Percentiles rank a stretch among this genome's conserved stretches.
These are phyloP conservation scores for Camptogramma bilineatum DNA, from an alignment of 2,888 invertebrate genomes.

Conservation along the genomic window DNA sequence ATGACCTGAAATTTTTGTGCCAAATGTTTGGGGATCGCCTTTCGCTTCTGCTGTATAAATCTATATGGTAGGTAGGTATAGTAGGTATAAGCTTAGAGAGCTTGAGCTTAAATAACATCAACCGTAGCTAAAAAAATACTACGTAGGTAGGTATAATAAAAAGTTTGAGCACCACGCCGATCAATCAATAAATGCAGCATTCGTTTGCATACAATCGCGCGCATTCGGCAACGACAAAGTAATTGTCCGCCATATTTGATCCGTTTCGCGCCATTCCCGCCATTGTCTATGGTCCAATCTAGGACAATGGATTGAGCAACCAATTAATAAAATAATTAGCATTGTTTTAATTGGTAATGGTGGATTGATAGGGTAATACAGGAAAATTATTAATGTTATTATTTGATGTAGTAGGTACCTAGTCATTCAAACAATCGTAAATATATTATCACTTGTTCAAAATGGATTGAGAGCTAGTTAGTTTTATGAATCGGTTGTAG, in stretches of 20 bases:
- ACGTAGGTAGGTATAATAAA: background rate
- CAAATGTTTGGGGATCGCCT: too few relatives aligned
- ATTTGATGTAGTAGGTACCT: background rate
- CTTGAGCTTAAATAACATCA: too few relatives aligned
- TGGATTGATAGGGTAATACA: slow-evolving; percentile 12
- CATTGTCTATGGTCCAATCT: slow-evolving; percentile 49
- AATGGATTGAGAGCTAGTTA: background rate
- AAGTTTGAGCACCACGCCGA: slow-evolving; percentile 21
- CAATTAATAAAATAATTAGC: slow-evolving; percentile 61
- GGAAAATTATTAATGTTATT: background rate
- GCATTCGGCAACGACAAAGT: slow-evolving; percentile 43
- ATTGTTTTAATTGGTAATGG: slow-evolving; percentile 23
- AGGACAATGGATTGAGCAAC: slow-evolving; percentile 59
- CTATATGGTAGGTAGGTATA: too few relatives aligned
- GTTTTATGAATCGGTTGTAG: background rate
- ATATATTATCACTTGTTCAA: background rate
- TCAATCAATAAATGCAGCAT: slow-evolving; percentile 32
- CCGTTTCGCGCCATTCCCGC: slow-evolving; percentile 57
- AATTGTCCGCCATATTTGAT: slow-evolving; percentile 75
- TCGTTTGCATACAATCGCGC: slow-evolving; percentile 34
- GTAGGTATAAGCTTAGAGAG: background rate
- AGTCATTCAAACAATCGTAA: slow-evolving; percentile 1
- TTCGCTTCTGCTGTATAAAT: too few relatives aligned
- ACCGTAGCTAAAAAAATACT: background rate
- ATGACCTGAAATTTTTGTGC: too few relatives aligned